Conservation (phyloP, 2,888 invertebrate species). For the Drosophila kokeensis region DNA sequence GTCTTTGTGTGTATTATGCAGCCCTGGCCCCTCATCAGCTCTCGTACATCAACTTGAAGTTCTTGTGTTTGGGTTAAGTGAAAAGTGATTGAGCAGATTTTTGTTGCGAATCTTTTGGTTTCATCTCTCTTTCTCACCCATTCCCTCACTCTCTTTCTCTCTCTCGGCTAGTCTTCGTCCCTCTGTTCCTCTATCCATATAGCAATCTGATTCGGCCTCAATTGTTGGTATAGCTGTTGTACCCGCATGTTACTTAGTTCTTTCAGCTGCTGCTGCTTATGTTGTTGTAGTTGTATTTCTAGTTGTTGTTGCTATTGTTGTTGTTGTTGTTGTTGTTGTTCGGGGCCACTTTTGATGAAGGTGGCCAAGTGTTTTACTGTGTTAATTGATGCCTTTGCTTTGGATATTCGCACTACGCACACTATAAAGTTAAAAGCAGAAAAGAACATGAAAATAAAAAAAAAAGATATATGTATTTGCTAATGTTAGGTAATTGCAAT, state of each 20-base stretch:
- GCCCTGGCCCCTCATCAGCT: background rate
- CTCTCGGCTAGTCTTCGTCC: background rate
- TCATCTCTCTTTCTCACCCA: conserved; percentile 39
- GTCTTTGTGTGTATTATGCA: conserved; percentile 28
- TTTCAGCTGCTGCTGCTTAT: conserved; percentile 19
- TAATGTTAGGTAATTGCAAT: conserved; percentile 45
- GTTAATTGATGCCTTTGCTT: conserved; percentile 71
- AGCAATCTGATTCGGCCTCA: conserved; percentile 1
- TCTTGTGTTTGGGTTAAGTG: conserved; percentile 79
- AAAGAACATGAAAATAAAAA: conserved; percentile 9
- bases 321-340: conserved; percentile 26
- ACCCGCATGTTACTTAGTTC: conserved; percentile 54
- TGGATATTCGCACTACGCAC: conserved; percentile 20
- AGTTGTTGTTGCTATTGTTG: background rate
- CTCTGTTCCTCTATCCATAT: background rate
- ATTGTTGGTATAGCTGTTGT: conserved; percentile 37
- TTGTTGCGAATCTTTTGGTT: conserved; percentile 76
- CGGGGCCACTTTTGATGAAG: conserved; percentile 51
- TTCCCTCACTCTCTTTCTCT: background rate
- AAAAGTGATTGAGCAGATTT: conserved; percentile 79
- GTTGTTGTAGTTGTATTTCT: conserved; percentile 29
- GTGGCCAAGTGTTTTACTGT: conserved; percentile 62
- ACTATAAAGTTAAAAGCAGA: conserved; percentile 37
- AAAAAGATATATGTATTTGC: conserved; percentile 26
- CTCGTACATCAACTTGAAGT: conserved; percentile 68